Conservation (phyloP, 2,797 vertebrate genomes). For the Microchirus variegatus region DNA sequence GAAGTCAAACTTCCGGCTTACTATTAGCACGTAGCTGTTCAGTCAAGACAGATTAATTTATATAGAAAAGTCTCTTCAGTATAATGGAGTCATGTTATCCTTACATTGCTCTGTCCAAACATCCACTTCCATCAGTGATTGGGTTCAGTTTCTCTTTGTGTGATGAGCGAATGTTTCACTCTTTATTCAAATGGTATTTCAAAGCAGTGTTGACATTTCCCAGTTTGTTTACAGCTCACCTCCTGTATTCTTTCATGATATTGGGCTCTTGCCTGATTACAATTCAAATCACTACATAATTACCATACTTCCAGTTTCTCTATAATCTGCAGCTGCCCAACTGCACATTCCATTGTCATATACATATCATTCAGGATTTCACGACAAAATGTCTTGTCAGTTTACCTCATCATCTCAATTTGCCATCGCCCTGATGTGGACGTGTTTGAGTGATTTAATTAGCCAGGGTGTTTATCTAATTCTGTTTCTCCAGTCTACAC, state of each 20-base stretch:
- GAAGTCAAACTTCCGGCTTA: too few relatives aligned
- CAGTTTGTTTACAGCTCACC: not conserved
- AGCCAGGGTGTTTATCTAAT: slow-evolving; percentile 62
- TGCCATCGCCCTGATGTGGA: slow-evolving; percentile 44
- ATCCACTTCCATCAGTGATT: not conserved
- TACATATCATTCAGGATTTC: slow-evolving; percentile 9
- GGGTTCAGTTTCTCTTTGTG: not conserved
- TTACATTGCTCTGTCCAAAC: too few relatives aligned
- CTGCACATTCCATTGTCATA: slow-evolving; percentile 31
- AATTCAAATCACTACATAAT: slow-evolving; percentile 49
- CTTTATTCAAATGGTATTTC: slow-evolving; percentile 5
- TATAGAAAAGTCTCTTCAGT: too few relatives aligned
- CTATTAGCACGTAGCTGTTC: too few relatives aligned
- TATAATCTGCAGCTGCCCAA: slow-evolving; percentile 23
- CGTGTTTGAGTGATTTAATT: slow-evolving; percentile 57
- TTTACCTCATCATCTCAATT: slow-evolving; percentile 62
- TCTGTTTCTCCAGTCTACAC: slow-evolving; percentile 53
- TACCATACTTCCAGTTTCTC: slow-evolving; percentile 19
- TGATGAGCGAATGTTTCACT: not conserved
- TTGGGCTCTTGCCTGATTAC: slow-evolving; percentile 20
- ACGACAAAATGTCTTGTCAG: slow-evolving; percentile 55
- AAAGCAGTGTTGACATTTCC: not conserved
- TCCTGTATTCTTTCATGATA: not conserved
- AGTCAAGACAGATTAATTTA: too few relatives aligned
- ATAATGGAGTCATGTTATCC: too few relatives aligned